Base-by-base conservation (phyloP, 2,113 vertebrate genomes). In the Rhinolophus ferrumequinum region DNA sequence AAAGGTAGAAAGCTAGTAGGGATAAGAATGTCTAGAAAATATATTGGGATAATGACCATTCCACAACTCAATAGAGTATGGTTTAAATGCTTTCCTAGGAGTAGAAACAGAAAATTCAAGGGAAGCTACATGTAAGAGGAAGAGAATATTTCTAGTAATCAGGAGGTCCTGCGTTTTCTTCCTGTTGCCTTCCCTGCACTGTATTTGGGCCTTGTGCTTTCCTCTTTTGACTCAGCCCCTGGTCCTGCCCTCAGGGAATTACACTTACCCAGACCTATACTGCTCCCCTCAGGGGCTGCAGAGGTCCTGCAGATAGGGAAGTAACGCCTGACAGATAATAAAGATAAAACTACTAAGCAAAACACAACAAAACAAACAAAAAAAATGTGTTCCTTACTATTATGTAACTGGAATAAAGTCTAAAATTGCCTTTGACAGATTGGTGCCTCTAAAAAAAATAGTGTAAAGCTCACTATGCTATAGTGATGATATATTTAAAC, bases 361-460 rank as follows among this genome's bases (percentile, higher is more conserved):
- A 69, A 60, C 41, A 64, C 70, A 47, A 67, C 5, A 44, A 52
- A 44, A 41, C 41, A 41, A 41, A 41, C 41, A 60, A 4, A 44
- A 41, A 54, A 76, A 19, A 16, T 19, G 8, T 73, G 15, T 72
- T 80, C 3, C 8, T 73, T 28, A 73, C 70, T 64, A 38, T 95
- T 85, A 93, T 54, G 28, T 38, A 95, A 95, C 35, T 70, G 24
- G 44, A 84, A 7, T 75, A 91, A 81, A 50, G 70, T 38, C 89
- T 94, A 94, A 91, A 84, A 95, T 30, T 88, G 66, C 76, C n/a
- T 97, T 93, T 88, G 52, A 84, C 81, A 94, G 95, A 96, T 93
- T 86, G 89, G 28, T 76, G n/a, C 44, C 66, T 84, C 66, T 77
- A 64, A 90, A 94, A 93, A 82, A 72, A n/a, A 19, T 2, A 24